Evolutionary conservation across 2,797 vertebrate species (phyloP), one percentile per base, ranked within the genome.

Genomic region (Pelochelys cantorii): DNA sequence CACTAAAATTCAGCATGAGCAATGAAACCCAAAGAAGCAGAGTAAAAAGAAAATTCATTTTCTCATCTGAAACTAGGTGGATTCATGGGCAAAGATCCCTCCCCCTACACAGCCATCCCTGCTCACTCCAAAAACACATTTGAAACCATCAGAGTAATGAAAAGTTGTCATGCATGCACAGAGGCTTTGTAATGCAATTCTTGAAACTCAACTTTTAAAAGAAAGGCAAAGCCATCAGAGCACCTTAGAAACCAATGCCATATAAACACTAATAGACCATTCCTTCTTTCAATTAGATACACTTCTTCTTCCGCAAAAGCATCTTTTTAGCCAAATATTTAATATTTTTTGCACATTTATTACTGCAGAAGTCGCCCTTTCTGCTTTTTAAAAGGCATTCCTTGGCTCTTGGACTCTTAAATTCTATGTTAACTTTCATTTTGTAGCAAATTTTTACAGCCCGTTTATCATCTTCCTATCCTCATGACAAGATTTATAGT

Each of bases 381-480:
- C 20, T 27, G n/a, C 65, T 75, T 75, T 77, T 87, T 0, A 89
- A 87, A 94, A 86, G 60, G 74, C 94, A 92, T 95, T 75, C 34
- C 86, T 96, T 97, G 90, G 90, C 85, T 95, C 86, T 59, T 91
- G 62, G 95, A 92, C 84, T 57, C 79, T 89, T 83, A 48, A 92
- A 81, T 96, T 95, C 92, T 90, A 92, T 94, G 79, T 87, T 55
- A 91, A 94, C 65, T 85, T 87, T 88, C 85, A 95, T 94, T 80
- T 87, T 94, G 95, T 82, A 94, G 83, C 81, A 95, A 96, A 79
- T 93, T 96, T 92, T 95, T 93, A 89, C 95, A 94, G 95, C 87
- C 93, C 93, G 94, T 97, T 96, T 94, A 94, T 97, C 96, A 96
- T 95, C 29, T 68, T 87, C 91, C 78, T 85, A 95, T 68, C 42